Conservation (phyloP, 1,140 invertebrate genomes). For the Octopus sinensis region DNA sequence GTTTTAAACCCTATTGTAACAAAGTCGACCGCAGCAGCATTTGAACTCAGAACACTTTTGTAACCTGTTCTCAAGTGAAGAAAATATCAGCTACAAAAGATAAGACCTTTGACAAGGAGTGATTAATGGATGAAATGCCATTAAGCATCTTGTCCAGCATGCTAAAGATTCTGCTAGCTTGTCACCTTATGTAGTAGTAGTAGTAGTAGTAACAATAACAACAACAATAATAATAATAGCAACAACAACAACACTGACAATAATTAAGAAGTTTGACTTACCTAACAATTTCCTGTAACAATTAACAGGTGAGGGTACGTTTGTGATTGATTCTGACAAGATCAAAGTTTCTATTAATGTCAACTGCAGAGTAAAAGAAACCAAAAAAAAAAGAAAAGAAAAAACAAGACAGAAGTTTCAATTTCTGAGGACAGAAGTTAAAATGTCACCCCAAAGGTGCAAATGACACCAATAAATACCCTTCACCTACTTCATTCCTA, state of each 20-base stretch:
- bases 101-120: too few species aligned
- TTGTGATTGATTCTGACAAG: conserved; percentile 73
- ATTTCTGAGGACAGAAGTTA: background rate
- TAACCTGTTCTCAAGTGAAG: too few species aligned
- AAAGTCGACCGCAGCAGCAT: too few species aligned
- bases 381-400: conserved; percentile 1
- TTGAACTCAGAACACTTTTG: too few species aligned
- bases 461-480: background rate
- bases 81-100: too few species aligned
- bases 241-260: background rate
- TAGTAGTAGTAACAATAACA: too few species aligned
- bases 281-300: conserved; percentile 69
- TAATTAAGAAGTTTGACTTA: conserved; percentile 23
- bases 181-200: too few species aligned
- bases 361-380: conserved; percentile 57
- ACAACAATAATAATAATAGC: too few species aligned
- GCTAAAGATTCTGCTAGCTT: too few species aligned
- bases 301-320: conserved; percentile 66
- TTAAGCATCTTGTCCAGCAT: too few species aligned
- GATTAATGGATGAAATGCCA: too few species aligned
- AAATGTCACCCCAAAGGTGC: background rate
- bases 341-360: conserved; percentile 72
- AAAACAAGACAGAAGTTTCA: background rate
- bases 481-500: background rate
- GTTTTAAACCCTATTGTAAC: too few species aligned